phyloP scores from a whole-genome alignment of 2,888 invertebrate genomes.

The Syritta pipiens region DNA sequence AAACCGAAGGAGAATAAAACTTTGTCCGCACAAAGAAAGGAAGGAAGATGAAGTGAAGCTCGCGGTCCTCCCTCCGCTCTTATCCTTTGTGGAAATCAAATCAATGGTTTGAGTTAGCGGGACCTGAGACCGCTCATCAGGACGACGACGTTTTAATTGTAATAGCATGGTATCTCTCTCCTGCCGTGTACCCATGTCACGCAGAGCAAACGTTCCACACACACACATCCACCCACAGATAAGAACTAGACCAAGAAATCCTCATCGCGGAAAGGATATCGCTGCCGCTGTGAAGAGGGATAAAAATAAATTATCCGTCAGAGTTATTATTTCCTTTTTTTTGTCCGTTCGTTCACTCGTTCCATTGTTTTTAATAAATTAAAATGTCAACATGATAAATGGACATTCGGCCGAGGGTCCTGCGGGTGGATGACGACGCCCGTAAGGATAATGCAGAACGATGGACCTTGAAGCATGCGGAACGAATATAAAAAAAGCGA shows the following conservation, averaged over 20 bases:
- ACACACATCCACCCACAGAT: too few relatives aligned
- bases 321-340: slow-evolving; percentile 50
- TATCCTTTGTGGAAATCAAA: slow-evolving; percentile 15
- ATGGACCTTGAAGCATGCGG: slow-evolving; percentile 53
- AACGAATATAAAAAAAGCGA: neutral
- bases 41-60: too few relatives aligned
- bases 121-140: slow-evolving; percentile 12
- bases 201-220: too few relatives aligned
- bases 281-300: too few relatives aligned
- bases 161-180: too few relatives aligned
- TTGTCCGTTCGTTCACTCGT: slow-evolving; percentile 44
- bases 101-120: neutral
- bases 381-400: slow-evolving; percentile 79
- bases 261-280: slow-evolving; percentile 15
- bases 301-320: slow-evolving; percentile 56
- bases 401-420: slow-evolving; percentile 71
- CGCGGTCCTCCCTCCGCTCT: too few relatives aligned
- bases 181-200: slow-evolving; percentile 28
- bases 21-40: too few relatives aligned
- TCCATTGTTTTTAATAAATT: slow-evolving; percentile 76
- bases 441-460: slow-evolving; percentile 57
- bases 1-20: neutral
- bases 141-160: slow-evolving; percentile 46
- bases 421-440: slow-evolving; percentile 42
- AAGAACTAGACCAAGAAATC: slow-evolving; percentile 19